Conservation (phyloP, 2,888 invertebrate species). For the Trichacis sp. region DNA sequence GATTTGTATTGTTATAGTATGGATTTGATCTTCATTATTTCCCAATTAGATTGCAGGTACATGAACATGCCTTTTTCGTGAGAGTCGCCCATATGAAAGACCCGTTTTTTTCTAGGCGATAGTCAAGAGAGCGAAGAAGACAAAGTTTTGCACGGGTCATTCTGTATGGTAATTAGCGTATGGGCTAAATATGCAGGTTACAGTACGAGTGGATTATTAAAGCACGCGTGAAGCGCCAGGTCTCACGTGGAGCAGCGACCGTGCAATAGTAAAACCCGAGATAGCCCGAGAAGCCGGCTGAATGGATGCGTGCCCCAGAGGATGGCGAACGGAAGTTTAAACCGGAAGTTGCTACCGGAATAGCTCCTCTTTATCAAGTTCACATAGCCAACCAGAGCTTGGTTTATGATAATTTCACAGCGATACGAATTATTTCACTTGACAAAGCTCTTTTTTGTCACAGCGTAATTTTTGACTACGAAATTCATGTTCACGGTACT, state of each 20-base stretch:
- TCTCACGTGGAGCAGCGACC: constrained; percentile 66
- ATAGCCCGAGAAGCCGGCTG: constrained; percentile 47
- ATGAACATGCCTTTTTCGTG: no score
- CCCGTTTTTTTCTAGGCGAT: constrained; percentile 2
- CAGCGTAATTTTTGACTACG: no score
- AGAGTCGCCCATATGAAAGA: not conserved
- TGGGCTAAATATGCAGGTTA: constrained; percentile 12
- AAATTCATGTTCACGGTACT: no score
- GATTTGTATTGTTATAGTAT: no score
- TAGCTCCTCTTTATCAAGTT: constrained; percentile 55
- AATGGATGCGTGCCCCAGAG: constrained; percentile 41
- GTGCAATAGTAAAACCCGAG: constrained; percentile 56
- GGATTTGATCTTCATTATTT: no score
- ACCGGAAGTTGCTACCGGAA: constrained; percentile 65
- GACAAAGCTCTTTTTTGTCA: no score
- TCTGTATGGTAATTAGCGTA: constrained; percentile 23
- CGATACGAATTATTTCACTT: constrained; percentile 53
- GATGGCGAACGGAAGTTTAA: constrained; percentile 50
- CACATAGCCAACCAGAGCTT: constrained; percentile 56
- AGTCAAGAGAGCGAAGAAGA: constrained; percentile 13
- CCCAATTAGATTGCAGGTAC: no score
- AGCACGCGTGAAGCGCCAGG: constrained; percentile 52
- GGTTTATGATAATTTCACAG: constrained; percentile 62
- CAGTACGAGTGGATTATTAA: constrained; percentile 41
- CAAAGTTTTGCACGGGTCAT: constrained; percentile 11